A percentile compares a stretch with the other conserved stretches of the same genome.
phyloP scores from a whole-genome alignment of 2,888 invertebrate species.

The Drosophila infuscata region DNA sequence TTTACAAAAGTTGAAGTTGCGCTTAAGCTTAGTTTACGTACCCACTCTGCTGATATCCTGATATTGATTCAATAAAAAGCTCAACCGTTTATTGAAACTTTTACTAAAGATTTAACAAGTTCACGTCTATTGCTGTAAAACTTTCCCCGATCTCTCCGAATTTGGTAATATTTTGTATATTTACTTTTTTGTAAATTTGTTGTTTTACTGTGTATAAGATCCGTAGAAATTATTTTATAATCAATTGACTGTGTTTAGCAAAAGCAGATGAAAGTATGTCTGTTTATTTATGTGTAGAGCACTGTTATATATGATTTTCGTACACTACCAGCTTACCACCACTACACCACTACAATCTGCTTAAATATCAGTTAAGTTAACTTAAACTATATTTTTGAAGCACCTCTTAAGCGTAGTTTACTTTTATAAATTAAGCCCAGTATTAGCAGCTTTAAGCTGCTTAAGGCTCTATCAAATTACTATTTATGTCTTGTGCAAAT shows the following conservation, averaged over 20 bases:
- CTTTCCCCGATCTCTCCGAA: not conserved
- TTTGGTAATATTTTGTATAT: not conserved
- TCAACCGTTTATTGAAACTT: not conserved
- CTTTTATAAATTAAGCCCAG: not conserved
- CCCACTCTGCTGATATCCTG: not conserved
- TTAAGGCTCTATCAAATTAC: constrained; percentile 40
- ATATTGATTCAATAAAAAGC: not conserved
- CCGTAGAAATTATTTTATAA: not conserved
- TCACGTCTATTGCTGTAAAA: not conserved
- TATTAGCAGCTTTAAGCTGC: not conserved
- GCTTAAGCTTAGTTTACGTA: not conserved
- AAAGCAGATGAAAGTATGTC: not conserved
- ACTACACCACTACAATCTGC: too few relatives aligned
- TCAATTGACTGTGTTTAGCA: not conserved
- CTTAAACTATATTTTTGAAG: not conserved
- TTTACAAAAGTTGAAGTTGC: not conserved
- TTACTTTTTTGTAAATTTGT: too few relatives aligned
- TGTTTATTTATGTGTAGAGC: not conserved
- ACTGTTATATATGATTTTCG: not conserved
- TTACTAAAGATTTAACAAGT: not conserved
- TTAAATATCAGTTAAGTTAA: not conserved
- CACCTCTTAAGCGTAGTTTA: not conserved
- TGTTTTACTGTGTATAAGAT: not conserved
- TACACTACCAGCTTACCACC: not conserved
- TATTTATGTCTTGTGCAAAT: constrained; percentile 27